Conservation (phyloP, 2,797 vertebrate species). For the Enteromius paludinosus region DNA sequence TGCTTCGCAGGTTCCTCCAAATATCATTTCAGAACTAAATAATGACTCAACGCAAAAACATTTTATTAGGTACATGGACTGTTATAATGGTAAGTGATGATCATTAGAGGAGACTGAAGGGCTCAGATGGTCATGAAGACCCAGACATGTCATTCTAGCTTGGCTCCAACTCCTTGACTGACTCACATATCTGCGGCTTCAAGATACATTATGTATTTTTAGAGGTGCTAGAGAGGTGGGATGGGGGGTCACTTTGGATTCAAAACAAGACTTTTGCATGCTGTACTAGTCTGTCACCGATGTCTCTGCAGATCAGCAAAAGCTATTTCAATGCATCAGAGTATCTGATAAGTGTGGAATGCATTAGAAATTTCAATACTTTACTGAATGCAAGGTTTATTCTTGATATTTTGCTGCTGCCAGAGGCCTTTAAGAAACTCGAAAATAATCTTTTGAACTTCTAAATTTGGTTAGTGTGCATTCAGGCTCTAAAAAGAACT, state of each 20-base stretch:
- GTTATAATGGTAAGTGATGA: constrained; percentile 15
- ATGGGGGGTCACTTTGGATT: not conserved
- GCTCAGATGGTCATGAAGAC: constrained; percentile 46
- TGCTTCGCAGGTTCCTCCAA: not conserved
- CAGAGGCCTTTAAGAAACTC: not conserved
- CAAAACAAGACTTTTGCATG: constrained; percentile 35
- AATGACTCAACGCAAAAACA: not conserved
- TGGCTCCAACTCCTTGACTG: constrained; percentile 68
- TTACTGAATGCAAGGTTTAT: not conserved
- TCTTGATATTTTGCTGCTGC: not conserved
- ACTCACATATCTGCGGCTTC: constrained; percentile 53
- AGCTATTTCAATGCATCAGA: not conserved
- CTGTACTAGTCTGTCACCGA: not conserved
- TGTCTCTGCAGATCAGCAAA: constrained; percentile 5
- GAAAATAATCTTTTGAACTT: not conserved
- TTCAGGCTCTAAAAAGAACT: not conserved
- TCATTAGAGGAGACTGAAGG: constrained; percentile 47
- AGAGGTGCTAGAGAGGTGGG: constrained; percentile 45
- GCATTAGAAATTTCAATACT: not conserved
- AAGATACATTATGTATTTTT: constrained; percentile 60
- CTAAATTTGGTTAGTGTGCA: not conserved
- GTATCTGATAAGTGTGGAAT: constrained; percentile 10
- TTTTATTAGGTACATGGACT: not conserved
- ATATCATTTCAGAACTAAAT: constrained; percentile 16
- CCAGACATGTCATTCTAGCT: constrained; percentile 69